Evolutionary conservation across 1,140 invertebrate genomes (phyloP).

Genomic region (Campoletis sonorensis): DNA sequence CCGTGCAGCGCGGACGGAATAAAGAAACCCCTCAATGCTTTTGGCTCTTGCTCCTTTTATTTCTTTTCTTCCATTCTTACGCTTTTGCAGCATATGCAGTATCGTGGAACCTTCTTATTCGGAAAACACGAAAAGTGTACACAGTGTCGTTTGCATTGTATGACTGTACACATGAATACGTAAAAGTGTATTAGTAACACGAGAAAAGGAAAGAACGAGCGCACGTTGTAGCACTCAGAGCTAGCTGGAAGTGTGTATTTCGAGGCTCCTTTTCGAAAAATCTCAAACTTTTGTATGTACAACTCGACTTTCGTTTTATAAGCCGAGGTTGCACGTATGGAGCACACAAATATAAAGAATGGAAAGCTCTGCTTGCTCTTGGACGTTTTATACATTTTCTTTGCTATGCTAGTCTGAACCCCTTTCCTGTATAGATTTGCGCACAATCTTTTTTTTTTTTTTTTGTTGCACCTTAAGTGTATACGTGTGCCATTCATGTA

Average conservation of each 20-base stretch:
- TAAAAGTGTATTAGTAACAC: not conserved
- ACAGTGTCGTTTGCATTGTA: not conserved
- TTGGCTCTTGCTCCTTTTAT: constrained; percentile 2
- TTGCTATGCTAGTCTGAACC: too few species aligned
- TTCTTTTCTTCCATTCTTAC: constrained; percentile 27
- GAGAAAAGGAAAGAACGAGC: constrained; percentile 5
- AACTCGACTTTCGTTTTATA: constrained; percentile 28
- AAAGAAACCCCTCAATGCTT: constrained; percentile 14
- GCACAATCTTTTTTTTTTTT: not conserved
- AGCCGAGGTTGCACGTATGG: constrained; percentile 11
- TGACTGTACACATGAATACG: not conserved
- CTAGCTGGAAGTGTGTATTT: constrained; percentile 3
- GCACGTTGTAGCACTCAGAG: constrained; percentile 23
- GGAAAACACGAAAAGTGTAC: not conserved
- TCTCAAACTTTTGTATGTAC: constrained; percentile 17
- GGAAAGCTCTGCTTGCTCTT: not conserved
- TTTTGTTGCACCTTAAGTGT: not conserved
- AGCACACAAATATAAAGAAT: constrained; percentile 25
- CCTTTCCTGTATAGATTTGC: not conserved
- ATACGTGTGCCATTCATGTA: not conserved
- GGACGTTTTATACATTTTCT: constrained; percentile 1
- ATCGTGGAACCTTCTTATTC: constrained; percentile 14
- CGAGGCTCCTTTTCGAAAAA: constrained; percentile 26
- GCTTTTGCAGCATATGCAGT: constrained; percentile 20
- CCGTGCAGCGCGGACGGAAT: constrained; percentile 54